Conservation (phyloP, 2,888 invertebrate genomes). For the Scaptomyza parva region DNA sequence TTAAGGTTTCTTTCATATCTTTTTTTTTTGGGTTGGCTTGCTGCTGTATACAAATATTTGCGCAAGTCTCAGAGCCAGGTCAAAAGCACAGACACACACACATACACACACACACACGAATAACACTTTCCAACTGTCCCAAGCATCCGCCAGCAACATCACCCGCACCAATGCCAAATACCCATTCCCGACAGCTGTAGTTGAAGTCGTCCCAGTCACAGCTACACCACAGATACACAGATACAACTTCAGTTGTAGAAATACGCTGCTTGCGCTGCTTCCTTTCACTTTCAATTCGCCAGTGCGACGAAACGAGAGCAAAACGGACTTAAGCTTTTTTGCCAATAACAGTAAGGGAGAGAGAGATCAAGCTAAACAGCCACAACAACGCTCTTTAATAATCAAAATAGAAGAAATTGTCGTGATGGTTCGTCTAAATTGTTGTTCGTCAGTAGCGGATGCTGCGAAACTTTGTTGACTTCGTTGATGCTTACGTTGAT, state of each 20-base stretch:
- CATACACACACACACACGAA: constrained; percentile 14
- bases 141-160: constrained; percentile 68
- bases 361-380: constrained; percentile 22
- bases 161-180: constrained; percentile 69
- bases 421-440: constrained; percentile 61
- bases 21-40: not conserved
- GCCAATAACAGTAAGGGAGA: constrained; percentile 57
- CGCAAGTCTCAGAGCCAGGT: constrained; percentile 29
- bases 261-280: constrained; percentile 62
- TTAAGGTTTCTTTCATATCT: constrained; percentile 29
- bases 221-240: constrained; percentile 25
- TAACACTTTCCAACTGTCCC: constrained; percentile 74
- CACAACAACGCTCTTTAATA: constrained; percentile 29
- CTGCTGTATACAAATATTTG: constrained; percentile 65
- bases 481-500: constrained; percentile 40
- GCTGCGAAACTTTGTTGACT: constrained; percentile 33
- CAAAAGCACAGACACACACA: constrained; percentile 22
- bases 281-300: constrained; percentile 78
- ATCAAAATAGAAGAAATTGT: constrained; percentile 71
- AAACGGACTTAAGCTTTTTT: constrained; percentile 67
- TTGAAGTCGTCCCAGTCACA: constrained; percentile 31
- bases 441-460: constrained; percentile 51
- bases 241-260: constrained; percentile 58
- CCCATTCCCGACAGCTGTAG: constrained; percentile 45
- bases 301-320: constrained; percentile 71